These are phyloP conservation scores for Capricornis sumatraensis DNA, from an alignment of 2,113 vertebrate genomes.

Conservation along the genomic window DNA sequence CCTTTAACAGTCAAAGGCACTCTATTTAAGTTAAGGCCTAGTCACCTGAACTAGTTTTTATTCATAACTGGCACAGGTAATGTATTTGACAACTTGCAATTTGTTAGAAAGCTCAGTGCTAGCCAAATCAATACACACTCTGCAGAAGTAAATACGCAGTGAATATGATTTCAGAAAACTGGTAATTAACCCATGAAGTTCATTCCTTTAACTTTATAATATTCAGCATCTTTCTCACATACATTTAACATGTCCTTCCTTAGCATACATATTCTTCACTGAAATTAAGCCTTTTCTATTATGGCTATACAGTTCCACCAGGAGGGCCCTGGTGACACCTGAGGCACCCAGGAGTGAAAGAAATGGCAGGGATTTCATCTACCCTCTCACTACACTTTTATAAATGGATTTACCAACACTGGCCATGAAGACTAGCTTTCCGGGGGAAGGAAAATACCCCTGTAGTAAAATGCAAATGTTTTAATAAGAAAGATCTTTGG, in stretches of 20 bases:
- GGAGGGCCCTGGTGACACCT: not conserved
- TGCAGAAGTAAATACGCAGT: not conserved
- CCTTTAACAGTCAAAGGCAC: not conserved
- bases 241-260: not conserved
- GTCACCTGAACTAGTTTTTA: not conserved
- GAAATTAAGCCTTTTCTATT: not conserved
- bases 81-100: not conserved
- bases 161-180: not conserved
- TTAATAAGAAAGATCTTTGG: not conserved
- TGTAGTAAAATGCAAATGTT: not conserved
- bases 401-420: not conserved
- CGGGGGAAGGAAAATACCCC: accelerated
- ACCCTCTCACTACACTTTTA: not conserved
- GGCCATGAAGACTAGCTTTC: not conserved
- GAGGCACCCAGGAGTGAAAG: not conserved
- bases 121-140: not conserved
- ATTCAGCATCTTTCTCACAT: not conserved
- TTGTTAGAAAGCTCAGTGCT: not conserved
- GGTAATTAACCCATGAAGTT: not conserved
- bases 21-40: not conserved
- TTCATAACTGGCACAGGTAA: not conserved
- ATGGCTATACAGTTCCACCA: not conserved
- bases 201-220: not conserved
- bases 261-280: not conserved
- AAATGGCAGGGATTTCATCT: not conserved